Conservation (phyloP, 2,113 vertebrate genomes). For the Phrynosoma blainvillii region DNA sequence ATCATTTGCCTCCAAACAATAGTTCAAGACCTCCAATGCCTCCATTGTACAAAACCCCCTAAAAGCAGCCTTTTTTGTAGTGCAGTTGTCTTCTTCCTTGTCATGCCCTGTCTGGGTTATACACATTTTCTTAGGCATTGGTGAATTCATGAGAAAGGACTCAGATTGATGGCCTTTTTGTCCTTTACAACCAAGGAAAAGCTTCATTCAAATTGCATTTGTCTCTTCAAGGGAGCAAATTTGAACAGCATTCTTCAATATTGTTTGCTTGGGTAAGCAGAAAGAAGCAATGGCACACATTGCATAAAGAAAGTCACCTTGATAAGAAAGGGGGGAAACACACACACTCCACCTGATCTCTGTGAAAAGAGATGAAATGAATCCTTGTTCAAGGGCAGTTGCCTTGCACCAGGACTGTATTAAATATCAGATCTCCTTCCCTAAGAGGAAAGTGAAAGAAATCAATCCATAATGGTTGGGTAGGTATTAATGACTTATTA, state of each 20-base stretch:
- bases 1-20: background rate
- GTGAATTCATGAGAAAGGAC: background rate
- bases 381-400: background rate
- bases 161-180: background rate
- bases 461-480: background rate
- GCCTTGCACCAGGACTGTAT: background rate
- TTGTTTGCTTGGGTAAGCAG: background rate
- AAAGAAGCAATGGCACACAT: background rate
- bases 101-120: background rate
- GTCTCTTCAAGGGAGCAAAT: background rate
- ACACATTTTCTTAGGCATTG: background rate
- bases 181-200: background rate
- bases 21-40: background rate
- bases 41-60: background rate
- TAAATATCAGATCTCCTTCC: background rate
- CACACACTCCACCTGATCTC: background rate
- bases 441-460: background rate
- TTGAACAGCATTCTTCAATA: background rate
- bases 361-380: background rate
- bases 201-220: background rate
- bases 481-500: constrained; percentile 13
- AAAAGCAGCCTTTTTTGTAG: background rate
- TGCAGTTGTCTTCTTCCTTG: background rate
- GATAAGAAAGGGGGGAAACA: background rate
- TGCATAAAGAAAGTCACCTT: constrained; percentile 12